Percentiles rank a stretch among this genome's conserved stretches.
phyloP scores from a whole-genome alignment of 2,113 vertebrate genomes.

The Siniperca chuatsi region DNA sequence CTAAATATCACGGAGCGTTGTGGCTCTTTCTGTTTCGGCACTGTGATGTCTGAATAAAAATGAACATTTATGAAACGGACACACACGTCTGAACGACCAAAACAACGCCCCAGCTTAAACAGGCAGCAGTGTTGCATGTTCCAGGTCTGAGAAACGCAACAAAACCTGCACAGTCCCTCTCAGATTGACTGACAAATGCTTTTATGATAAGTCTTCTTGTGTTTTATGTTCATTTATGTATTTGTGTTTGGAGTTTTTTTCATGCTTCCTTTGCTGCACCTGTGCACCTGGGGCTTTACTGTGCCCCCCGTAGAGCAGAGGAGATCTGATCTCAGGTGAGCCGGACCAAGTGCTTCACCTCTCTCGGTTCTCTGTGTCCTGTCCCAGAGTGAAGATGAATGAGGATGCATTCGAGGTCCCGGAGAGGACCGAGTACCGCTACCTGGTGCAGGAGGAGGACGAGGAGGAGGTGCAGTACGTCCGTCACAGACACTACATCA shows the following conservation, averaged over 20 bases:
- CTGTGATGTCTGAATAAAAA: no score
- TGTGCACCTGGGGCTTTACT: no score
- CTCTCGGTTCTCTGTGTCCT: background rate
- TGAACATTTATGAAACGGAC: no score
- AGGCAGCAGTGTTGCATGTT: background rate
- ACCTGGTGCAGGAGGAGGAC: constrained; percentile 84
- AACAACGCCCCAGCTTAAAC: no score
- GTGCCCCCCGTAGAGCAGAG: no score
- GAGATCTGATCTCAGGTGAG: background rate
- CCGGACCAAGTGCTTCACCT: background rate
- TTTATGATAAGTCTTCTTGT: no score
- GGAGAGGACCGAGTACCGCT: constrained; percentile 82
- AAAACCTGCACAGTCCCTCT: background rate
- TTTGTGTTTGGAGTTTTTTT: no score
- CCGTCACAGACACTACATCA: constrained; percentile 76
- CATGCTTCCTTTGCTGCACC: no score
- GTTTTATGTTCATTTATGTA: background rate
- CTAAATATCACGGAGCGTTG: no score
- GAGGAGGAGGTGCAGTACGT: constrained; percentile 79
- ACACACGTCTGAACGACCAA: no score
- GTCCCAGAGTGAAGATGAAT: constrained; percentile 77
- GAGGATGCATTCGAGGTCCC: constrained; percentile 81
- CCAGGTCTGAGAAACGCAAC: background rate
- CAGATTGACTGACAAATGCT: no score
- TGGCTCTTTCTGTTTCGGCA: no score